phyloP scores from a whole-genome alignment of 37 sponge, comb jelly and placozoan genomes.

The Ianthella basta region DNA sequence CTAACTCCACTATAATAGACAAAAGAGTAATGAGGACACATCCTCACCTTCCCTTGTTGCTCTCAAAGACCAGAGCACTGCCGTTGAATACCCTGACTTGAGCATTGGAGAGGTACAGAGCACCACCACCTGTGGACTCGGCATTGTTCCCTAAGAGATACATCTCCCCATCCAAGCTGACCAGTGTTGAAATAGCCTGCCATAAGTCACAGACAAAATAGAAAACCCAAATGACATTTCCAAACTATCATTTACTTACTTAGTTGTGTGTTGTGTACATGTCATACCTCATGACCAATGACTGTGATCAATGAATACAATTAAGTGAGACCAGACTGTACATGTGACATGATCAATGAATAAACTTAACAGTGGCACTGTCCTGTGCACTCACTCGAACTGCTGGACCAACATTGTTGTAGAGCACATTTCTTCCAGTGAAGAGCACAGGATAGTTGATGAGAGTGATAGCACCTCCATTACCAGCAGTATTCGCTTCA shows the following conservation, averaged over 20 bases:
- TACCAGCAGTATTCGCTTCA: background rate
- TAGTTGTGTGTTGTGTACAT: too few species aligned
- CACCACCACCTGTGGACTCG: background rate
- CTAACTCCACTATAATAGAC: too few species aligned
- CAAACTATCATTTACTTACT: too few species aligned
- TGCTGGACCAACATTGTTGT: background rate
- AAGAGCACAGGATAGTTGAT: conserved; percentile 17
- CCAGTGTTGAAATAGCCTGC: conserved; percentile 1
- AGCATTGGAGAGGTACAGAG: conserved; percentile 21
- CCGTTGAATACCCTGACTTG: background rate
- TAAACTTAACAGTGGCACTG: too few species aligned
- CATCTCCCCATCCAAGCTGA: background rate
- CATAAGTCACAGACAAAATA: background rate
- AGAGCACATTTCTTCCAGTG: background rate
- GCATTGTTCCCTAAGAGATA: background rate
- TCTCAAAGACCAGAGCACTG: background rate
- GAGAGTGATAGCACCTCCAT: background rate
- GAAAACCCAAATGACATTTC: background rate
- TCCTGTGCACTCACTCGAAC: background rate
- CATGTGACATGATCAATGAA: too few species aligned
- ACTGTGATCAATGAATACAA: too few species aligned
- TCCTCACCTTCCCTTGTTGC: conserved; percentile 20
- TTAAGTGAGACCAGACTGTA: too few species aligned
- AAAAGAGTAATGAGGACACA: background rate
- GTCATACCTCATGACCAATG: too few species aligned